Conservation (phyloP, 2,888 invertebrate genomes). For the Drosophila neotestacea region DNA sequence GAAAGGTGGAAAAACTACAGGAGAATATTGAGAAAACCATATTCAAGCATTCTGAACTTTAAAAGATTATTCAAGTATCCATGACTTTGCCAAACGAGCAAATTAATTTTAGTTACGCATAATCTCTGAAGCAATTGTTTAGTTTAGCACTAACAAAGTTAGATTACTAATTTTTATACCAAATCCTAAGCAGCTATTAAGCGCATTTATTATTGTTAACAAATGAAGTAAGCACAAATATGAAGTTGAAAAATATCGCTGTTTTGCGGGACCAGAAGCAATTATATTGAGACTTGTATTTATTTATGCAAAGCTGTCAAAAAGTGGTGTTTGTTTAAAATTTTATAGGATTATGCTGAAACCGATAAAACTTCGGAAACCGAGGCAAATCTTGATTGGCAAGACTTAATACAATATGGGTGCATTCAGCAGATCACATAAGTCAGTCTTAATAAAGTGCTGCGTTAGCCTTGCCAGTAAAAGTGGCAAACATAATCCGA, state of each 20-base stretch:
- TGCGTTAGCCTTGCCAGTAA: too few relatives aligned
- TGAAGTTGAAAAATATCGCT: constrained; percentile 16
- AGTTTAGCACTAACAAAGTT: constrained; percentile 20
- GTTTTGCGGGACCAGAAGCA: too few relatives aligned
- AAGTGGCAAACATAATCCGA: too few relatives aligned
- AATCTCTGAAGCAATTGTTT: constrained; percentile 38
- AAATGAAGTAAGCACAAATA: constrained; percentile 33
- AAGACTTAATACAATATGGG: too few relatives aligned
- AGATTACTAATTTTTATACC: constrained; percentile 38
- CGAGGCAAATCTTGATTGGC: too few relatives aligned
- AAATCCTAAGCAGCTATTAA: constrained; percentile 41
- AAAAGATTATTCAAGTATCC: constrained; percentile 71
- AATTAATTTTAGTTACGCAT: constrained; percentile 49
- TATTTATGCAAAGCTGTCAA: background rate
- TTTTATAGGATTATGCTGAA: too few relatives aligned
- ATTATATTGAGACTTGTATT: constrained; percentile 9
- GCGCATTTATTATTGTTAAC: constrained; percentile 21
- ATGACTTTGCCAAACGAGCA: constrained; percentile 58
- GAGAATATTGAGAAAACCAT: constrained; percentile 91
- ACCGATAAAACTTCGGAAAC: too few relatives aligned
- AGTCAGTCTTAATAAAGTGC: too few relatives aligned
- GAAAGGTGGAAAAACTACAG: constrained; percentile 95
- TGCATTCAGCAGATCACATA: too few relatives aligned
- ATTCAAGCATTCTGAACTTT: constrained; percentile 91
- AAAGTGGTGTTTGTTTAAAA: too few relatives aligned